Base-by-base conservation (phyloP, 1,140 invertebrate species). In the Procambarus clarkii region DNA sequence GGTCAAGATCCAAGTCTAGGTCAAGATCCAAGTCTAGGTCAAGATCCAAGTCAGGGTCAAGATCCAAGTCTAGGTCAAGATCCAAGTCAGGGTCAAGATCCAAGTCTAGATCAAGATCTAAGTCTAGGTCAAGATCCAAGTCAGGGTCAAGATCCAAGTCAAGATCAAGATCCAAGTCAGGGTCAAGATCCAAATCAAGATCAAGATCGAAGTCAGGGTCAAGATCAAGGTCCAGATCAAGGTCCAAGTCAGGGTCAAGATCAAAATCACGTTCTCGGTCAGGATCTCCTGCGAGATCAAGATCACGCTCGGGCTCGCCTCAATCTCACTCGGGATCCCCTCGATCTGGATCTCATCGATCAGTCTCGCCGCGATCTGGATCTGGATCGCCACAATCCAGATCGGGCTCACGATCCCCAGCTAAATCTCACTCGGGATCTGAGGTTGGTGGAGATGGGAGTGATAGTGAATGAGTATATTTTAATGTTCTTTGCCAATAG, bases 221-320 rank as follows among this genome's bases (percentile, higher is more conserved):
- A 11, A 79, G 92, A 78, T 92, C 92, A 5, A 50, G 44, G 1
- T 77, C 80, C 2, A n/a, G 85, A 1, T 92, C 91, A 21, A 89
- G 82, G 81, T 91, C 87, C 83, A 60, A 78, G 84, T 92, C 93
- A 21, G 85, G 89, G 50, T 94, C 93, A 83, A 88, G 92, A 82
- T 92, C 81, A 21, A 50, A 54, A 2, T 80, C 81, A n/a, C 77
- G 44, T 15, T 90, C 88, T 7, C 58, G 71, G 11, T 91, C 76
- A 7, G 46, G 60, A 11, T 89, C 80, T n/a, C 46, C 45, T 15
- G 71, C 86, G 3, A 80, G 74, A 46, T 86, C 86, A 3, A 54
- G 86, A n/a, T 89, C 79, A 46, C 8, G 13, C 1, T 54, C 81
- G 3, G 48, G 82, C 34, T 92, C 91, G 9, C 54, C 54, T 9